These are phyloP conservation scores for Ardeotis arabs DNA, from an alignment of 2,113 vertebrate species.

Conservation along the genomic window DNA sequence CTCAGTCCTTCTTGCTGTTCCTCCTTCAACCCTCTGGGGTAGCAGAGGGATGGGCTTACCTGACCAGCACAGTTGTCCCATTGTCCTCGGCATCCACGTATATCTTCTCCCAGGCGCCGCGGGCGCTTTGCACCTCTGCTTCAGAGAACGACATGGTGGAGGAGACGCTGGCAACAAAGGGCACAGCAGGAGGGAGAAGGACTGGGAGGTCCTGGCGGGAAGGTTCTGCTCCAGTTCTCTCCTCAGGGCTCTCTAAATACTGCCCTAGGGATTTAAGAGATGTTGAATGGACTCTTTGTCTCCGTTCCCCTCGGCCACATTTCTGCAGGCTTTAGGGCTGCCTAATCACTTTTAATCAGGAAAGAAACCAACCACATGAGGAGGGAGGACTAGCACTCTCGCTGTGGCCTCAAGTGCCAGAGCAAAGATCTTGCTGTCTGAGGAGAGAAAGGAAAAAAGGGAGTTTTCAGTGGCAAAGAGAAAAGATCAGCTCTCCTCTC, in stretches of 20 bases:
- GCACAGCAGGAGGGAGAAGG: neutral
- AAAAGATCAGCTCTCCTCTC: neutral
- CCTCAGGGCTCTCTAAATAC: conserved; percentile 41
- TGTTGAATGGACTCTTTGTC: conserved; percentile 54
- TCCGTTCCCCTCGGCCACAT: neutral
- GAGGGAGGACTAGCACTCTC: neutral
- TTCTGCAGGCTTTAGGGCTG: conserved; percentile 48
- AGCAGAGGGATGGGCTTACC: neutral
- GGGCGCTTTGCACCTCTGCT: conserved; percentile 58
- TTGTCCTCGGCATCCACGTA: conserved; percentile 60
- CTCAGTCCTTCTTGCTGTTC: neutral
- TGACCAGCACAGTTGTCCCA: conserved; percentile 43
- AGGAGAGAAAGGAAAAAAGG: neutral
- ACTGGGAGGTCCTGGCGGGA: neutral
- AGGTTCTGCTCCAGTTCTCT: conserved; percentile 1
- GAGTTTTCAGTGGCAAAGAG: neutral
- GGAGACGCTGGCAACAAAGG: accelerated
- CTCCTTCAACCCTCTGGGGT: neutral
- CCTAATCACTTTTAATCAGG: conserved; percentile 69
- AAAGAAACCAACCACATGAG: conserved; percentile 61
- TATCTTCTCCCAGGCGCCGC: conserved; percentile 46
- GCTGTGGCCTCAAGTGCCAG: neutral
- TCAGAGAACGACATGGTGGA: conserved; percentile 36
- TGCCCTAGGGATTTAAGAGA: conserved; percentile 31
- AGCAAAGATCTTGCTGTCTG: neutral